These are phyloP conservation scores for Dascyllus trimaculatus DNA, from an alignment of 2,113 vertebrate species.

Conservation along the genomic window DNA sequence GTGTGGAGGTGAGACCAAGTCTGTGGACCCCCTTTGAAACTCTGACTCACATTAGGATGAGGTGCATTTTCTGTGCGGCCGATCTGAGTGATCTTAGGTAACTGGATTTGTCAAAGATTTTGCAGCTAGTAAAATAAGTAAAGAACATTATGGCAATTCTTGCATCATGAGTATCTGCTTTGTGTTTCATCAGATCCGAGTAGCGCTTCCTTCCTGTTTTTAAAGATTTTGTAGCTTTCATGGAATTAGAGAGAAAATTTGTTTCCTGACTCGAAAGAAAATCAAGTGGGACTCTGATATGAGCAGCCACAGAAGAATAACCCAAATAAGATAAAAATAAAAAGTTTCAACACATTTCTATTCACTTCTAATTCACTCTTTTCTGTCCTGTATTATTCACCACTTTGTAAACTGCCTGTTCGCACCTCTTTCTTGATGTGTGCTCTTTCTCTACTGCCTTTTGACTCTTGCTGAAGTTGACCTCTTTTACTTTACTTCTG, in stretches of 20 bases:
- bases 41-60: background rate
- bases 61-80: background rate
- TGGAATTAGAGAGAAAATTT: conserved; percentile 17
- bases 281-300: background rate
- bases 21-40: background rate
- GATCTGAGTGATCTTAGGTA: conserved; percentile 5
- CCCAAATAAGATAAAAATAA: background rate
- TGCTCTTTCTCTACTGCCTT: background rate
- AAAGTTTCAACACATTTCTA: conserved; percentile 12
- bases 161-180: conserved; percentile 17
- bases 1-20: conserved; percentile 77
- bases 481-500: background rate
- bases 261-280: conserved; percentile 16
- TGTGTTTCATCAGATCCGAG: conserved; percentile 28
- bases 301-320: background rate
- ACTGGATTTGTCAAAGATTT: conserved; percentile 20
- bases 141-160: background rate
- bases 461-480: background rate
- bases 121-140: background rate
- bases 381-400: background rate
- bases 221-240: conserved; percentile 1
- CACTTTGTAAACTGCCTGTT: background rate
- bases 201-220: background rate
- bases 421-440: no score
- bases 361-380: conserved; percentile 8